Evolutionary conservation across 2,113 vertebrate genomes (phyloP).

Genomic region (Pterocles gutturalis): DNA sequence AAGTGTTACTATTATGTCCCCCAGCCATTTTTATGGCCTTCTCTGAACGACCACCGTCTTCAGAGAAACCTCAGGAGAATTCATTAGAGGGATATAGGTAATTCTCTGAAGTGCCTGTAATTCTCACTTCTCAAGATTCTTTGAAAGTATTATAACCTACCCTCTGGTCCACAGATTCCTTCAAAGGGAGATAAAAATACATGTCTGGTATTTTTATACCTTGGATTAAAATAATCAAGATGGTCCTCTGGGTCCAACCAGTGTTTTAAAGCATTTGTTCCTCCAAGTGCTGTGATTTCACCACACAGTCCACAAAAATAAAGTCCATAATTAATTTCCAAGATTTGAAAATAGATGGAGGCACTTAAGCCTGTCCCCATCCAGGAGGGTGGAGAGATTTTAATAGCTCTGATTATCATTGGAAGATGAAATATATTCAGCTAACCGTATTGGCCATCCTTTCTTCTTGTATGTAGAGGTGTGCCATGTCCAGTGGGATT

Average conservation of each 20-base stretch:
- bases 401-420: neutral
- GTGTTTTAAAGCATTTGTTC: neutral
- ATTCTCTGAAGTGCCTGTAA: conserved; percentile 55
- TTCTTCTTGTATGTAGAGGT: neutral
- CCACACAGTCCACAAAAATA: neutral
- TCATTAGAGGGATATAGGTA: conserved; percentile 20
- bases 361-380: neutral
- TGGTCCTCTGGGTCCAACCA: neutral
- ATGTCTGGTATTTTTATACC: conserved; percentile 58
- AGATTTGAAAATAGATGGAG: neutral
- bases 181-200: conserved; percentile 47
- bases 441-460: neutral
- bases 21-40: conserved; percentile 39
- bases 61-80: conserved; percentile 13
- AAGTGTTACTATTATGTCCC: neutral
- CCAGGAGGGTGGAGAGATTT: neutral
- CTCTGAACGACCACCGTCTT: conserved; percentile 36
- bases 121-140: conserved; percentile 41
- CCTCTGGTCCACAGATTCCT: neutral
- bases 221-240: conserved; percentile 61
- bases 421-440: neutral
- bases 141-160: conserved; percentile 6
- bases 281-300: neutral
- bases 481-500: neutral
- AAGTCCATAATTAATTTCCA: neutral